Evolutionary conservation across 2,888 invertebrate species (phyloP), one percentile per base, ranked within the genome.

Genomic region (Caenorhabditis sp.): DNA sequence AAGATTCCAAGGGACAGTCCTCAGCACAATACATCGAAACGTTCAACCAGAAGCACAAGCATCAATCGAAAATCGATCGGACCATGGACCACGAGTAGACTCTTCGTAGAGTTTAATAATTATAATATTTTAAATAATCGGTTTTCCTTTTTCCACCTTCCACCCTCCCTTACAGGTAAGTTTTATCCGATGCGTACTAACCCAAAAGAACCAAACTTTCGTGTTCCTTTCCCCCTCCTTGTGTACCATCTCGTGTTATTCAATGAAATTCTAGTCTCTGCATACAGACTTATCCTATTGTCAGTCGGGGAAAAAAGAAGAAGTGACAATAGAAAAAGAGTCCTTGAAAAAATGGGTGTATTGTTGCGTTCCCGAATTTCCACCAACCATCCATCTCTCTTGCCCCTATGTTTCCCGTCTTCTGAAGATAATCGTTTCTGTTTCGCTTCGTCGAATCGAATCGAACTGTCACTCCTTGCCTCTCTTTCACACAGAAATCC

Each of bases 41-140:
- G 8, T 91, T 82, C 84, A 91, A 91, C 69, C 76, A 87, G 49
- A 77, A 82, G 44, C 86, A 90, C 56, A 80, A 85, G 10, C 88
- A 87, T 79, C 51, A 56, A 6, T 83, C 81, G 26, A 72, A 85
- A 72, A 79, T 87, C 16, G 77, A 69, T 24, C 56, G 66, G 49
- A 44, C 31, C 6, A 80, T 84, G 80, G 84, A 84, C n/a, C 38
- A 80, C 16, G 64, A 80, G 22, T 70, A 51, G 51, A 31, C 2
- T n/a, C n/a, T 47, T 12, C 28, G 5, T 12, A 10, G 5, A 2
- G 4, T 10, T 22, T 24, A 26, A 54, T 54, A 26, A 26, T 54
- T 26, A 38, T 10, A 38, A 38, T 38, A 10, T 54, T 10, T 51
- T 22, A 7, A 51, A 24, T 51, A n/a, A n/a, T 47, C n/a, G 0